A percentile compares a stretch with the other conserved stretches of the same genome.
Conservation (phyloP, 2,797 vertebrate species). For the Anguilla megastoma region DNA sequence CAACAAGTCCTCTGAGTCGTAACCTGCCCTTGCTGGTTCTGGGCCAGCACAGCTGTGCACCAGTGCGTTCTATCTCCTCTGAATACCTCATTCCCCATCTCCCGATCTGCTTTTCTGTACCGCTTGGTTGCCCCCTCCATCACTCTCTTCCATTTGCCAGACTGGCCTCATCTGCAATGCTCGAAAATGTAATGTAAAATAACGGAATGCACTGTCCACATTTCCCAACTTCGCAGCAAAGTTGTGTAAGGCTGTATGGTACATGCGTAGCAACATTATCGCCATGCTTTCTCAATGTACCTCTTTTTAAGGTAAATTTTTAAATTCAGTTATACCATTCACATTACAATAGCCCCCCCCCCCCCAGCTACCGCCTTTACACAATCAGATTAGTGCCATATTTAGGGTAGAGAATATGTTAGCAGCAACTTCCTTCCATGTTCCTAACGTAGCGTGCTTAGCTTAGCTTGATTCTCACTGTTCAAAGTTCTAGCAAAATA, state of each 20-base stretch:
- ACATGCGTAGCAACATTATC: neutral
- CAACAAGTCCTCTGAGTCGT: neutral
- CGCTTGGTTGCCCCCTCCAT: slow-evolving; percentile 34
- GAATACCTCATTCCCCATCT: neutral
- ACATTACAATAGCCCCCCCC: no score
- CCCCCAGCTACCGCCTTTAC: neutral
- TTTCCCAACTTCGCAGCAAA: neutral
- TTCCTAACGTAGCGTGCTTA: neutral
- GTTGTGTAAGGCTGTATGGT: neutral
- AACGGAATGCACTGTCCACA: neutral
- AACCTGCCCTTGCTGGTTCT: slow-evolving; percentile 6
- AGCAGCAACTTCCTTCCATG: no score
- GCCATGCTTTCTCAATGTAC: neutral
- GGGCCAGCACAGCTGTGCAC: neutral
- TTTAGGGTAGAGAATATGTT: neutral
- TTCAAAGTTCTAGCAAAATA: neutral
- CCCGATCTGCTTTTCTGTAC: slow-evolving; percentile 31
- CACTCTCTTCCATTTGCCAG: slow-evolving; percentile 46
- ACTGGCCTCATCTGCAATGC: slow-evolving; percentile 48
- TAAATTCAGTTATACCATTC: no score
- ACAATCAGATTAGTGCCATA: neutral
- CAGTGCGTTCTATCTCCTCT: neutral
- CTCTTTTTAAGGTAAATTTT: no score
- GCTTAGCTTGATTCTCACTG: neutral
- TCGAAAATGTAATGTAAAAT: neutral